phyloP scores from a whole-genome alignment of 2,797 vertebrate genomes.

The Sebastes goodei region DNA sequence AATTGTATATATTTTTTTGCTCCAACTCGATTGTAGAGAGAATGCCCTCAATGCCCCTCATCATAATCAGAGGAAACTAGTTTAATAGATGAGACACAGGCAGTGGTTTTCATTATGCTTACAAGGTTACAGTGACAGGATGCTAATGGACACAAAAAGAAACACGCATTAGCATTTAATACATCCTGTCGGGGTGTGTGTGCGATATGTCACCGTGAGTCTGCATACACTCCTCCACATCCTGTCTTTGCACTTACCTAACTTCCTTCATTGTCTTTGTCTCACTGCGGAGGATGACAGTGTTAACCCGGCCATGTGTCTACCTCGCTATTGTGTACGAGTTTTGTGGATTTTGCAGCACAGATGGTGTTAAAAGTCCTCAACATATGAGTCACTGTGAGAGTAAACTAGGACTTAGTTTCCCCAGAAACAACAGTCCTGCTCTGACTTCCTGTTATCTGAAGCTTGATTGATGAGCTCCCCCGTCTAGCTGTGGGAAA shows the following conservation, averaged over 20 bases:
- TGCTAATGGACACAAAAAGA: conserved; percentile 8
- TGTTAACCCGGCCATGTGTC: not conserved
- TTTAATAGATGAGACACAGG: conserved; percentile 43
- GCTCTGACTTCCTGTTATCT: not conserved
- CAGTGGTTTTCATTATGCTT: conserved; percentile 55
- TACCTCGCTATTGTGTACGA: conserved; percentile 20
- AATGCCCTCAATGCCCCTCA: conserved; percentile 9
- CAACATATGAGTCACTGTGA: conserved; percentile 15
- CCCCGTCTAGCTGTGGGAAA: not conserved
- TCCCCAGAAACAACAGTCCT: not conserved
- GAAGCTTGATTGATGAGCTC: conserved; percentile 35
- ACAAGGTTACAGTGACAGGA: conserved; percentile 47
- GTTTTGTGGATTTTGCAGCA: conserved; percentile 23
- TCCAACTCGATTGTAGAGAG: not conserved
- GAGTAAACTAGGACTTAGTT: not conserved
- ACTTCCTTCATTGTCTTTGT: conserved; percentile 5
- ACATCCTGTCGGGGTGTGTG: not conserved
- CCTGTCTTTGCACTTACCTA: not conserved
- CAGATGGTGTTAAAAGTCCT: conserved; percentile 34
- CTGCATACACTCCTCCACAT: not conserved
- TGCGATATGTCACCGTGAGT: too few species aligned
- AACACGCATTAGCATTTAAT: not conserved
- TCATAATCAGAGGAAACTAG: conserved; percentile 42
- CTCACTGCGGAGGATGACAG: not conserved
- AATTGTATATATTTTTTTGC: conserved; percentile 20